Conservation (phyloP, 2,113 vertebrate genomes). For the Sylvietta virens region DNA sequence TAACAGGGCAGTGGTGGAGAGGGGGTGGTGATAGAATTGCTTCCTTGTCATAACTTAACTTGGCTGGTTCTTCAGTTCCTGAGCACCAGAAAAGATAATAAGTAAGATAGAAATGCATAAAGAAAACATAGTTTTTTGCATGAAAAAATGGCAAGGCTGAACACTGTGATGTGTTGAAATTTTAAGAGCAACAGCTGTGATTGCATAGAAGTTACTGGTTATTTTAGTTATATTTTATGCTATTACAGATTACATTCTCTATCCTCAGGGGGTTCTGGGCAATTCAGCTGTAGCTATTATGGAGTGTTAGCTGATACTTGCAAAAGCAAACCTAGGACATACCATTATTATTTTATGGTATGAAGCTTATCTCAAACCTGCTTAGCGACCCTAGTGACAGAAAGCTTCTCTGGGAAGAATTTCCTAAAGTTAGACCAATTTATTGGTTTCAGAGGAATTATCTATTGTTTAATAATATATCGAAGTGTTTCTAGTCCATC, state of each 20-base stretch:
- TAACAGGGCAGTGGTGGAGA: not conserved
- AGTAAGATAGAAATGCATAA: not conserved
- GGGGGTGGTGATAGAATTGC: not conserved
- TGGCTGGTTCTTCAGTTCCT: not conserved
- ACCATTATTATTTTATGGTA: not conserved
- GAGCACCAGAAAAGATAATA: not conserved
- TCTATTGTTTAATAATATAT: not conserved
- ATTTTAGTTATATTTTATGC: not conserved
- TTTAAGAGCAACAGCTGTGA: not conserved
- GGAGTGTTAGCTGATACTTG: not conserved
- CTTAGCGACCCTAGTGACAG: not conserved
- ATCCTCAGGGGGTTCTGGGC: not conserved
- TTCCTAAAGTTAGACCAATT: not conserved
- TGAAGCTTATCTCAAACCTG: not conserved
- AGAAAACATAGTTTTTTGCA: not conserved
- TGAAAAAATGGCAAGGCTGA: not conserved
- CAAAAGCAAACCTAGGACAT: not conserved
- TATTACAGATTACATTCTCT: not conserved
- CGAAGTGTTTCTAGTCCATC: not conserved
- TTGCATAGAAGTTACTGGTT: not conserved
- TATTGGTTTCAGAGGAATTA: not conserved
- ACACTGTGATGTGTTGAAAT: not conserved
- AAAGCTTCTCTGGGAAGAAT: not conserved
- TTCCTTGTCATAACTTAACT: not conserved
- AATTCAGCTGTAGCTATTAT: not conserved